Evolutionary conservation across 1,140 invertebrate genomes (phyloP), one percentile per base, ranked within the genome.

Genomic region (Uloborus diversus): DNA sequence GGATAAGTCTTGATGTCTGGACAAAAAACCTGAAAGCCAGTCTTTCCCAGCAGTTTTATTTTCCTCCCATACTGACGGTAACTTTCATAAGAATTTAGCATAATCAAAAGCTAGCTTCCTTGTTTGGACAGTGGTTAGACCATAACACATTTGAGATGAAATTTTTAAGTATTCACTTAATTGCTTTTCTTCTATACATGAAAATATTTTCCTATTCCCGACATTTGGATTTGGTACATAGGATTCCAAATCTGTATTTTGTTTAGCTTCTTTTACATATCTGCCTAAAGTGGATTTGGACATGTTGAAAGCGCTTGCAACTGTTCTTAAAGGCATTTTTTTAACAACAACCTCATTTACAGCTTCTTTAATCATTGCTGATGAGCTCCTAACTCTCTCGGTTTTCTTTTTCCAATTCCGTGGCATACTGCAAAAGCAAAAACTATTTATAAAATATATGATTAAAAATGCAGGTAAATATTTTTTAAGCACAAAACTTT

Each of bases 271-370:
- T 56, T 9, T 14, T 20, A 56, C 51, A 56, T 56, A 20, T 11
- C 51, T 9, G 20, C 51, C 23, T 13, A 62, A 32, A 27, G 59
- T 62, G 7, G 59, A 28, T 14, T 62, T 62, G 7, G 59, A 62
- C 59, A 62, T 62, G 11, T 62, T 62, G 23, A 62, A 62, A 28
- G 59, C 59, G 25, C 9, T 62, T 62, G 59, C 59, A 62, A 32
- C 30, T 5, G 5, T 14, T 62, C 30, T 62, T 32, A 62, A 27
- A 7, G 59, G 23, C 25, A 62, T 27, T 30, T 13, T 28, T 62
- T 62, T 32, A 5, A 20, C 4, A 30, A 62, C 7, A 13, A 25
- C 59, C 20, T 62, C 23, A 14, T 62, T 62, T 4, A 30, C 59
- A 62, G 30, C 59, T 62, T 62, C 59, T 62, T 62, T 62, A 30